Evolutionary conservation across 2,888 invertebrate genomes (phyloP).

Genomic region (Drepanosiphum platanoidis): DNA sequence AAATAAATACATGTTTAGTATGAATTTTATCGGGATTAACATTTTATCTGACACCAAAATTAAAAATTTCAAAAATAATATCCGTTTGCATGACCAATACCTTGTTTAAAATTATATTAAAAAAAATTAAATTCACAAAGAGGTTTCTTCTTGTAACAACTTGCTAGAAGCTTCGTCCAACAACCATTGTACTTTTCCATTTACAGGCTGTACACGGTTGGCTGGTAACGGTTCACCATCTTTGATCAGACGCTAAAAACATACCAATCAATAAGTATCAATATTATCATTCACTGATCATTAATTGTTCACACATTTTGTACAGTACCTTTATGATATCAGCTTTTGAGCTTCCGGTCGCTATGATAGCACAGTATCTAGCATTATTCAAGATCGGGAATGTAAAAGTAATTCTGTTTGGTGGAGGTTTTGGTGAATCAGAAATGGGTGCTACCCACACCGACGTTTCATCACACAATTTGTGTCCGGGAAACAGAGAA

Average conservation of each 20-base stretch:
- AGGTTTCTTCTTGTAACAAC: slow-evolving; percentile 57
- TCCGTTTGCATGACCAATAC: slow-evolving; percentile 32
- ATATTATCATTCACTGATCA: too few relatives aligned
- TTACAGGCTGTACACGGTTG: slow-evolving; percentile 76
- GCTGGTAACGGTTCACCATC: slow-evolving; percentile 83
- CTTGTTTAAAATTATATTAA: neutral
- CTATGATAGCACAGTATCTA: slow-evolving; percentile 82
- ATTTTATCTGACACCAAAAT: slow-evolving; percentile 36
- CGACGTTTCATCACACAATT: slow-evolving; percentile 73
- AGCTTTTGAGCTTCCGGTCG: slow-evolving; percentile 86
- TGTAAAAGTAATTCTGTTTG: slow-evolving; percentile 89
- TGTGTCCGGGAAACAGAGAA: slow-evolving; percentile 90
- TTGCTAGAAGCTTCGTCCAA: slow-evolving; percentile 65
- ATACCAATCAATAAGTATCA: slow-evolving; percentile 61
- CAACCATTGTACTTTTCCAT: slow-evolving; percentile 76
- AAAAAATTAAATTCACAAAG: slow-evolving; percentile 35
- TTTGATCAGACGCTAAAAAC: slow-evolving; percentile 79
- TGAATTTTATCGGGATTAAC: slow-evolving; percentile 32
- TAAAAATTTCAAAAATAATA: slow-evolving; percentile 25
- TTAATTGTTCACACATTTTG: slow-evolving; percentile 13
- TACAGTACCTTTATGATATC: slow-evolving; percentile 82
- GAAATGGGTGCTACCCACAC: slow-evolving; percentile 83
- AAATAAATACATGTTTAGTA: slow-evolving; percentile 7
- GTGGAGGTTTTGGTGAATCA: slow-evolving; percentile 97
- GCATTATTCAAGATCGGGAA: slow-evolving; percentile 90